These are phyloP conservation scores for Ips typographus DNA, from an alignment of 1,140 invertebrate genomes.

Conservation along the genomic window DNA sequence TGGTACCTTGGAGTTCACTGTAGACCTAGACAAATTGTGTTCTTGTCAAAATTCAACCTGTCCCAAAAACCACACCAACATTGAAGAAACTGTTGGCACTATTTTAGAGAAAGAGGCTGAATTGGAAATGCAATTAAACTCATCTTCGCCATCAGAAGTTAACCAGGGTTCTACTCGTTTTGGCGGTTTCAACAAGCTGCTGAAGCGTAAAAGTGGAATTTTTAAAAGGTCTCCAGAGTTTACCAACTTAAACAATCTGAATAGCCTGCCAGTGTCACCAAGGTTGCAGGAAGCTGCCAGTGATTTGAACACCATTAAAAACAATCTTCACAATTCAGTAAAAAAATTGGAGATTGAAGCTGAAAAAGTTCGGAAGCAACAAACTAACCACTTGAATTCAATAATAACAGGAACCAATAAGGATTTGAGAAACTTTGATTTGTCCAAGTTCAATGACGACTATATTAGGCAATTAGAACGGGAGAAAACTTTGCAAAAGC, in stretches of 20 bases:
- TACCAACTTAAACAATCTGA: neutral
- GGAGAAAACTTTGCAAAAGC: constrained; percentile 1
- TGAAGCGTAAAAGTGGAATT: constrained; percentile 19
- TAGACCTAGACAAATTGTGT: constrained; percentile 41
- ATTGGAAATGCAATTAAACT: constrained; percentile 34
- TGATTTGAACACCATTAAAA: too few relatives aligned
- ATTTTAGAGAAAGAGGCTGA: constrained; percentile 38
- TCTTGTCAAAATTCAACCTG: constrained; percentile 41
- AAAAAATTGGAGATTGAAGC: neutral
- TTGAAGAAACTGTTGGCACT: constrained; percentile 31
- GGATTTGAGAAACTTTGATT: neutral
- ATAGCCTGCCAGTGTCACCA: neutral
- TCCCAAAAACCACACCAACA: constrained; percentile 31
- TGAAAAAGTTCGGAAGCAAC: neutral
- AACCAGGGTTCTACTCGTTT: neutral
- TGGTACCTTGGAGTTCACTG: constrained; percentile 37
- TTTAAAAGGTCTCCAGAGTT: neutral
- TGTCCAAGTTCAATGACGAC: neutral
- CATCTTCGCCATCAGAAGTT: neutral
- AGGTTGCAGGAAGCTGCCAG: neutral
- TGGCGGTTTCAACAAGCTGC: neutral
- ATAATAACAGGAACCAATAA: neutral
- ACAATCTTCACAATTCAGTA: neutral
- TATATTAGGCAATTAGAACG: neutral
- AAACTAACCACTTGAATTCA: neutral